These are phyloP conservation scores for Tiphia femorata DNA, from an alignment of 2,888 invertebrate species.

Conservation along the genomic window DNA sequence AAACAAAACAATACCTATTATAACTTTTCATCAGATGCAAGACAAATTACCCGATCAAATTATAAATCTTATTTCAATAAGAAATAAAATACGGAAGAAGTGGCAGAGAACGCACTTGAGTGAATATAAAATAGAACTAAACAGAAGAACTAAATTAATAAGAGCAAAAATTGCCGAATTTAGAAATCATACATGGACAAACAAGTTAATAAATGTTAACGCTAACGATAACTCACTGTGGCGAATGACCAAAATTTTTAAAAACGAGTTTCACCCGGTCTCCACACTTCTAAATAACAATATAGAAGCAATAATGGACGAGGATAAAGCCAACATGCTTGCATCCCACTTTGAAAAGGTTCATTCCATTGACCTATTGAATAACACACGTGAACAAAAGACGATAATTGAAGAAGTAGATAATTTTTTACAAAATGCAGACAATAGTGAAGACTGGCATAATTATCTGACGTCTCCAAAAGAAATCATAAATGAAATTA, in stretches of 20 bases:
- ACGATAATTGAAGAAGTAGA: slow-evolving; percentile 13
- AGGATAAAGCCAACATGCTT: slow-evolving; percentile 28
- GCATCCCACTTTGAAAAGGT: slow-evolving; percentile 27
- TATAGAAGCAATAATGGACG: slow-evolving; percentile 12
- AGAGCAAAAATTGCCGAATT: slow-evolving; percentile 7
- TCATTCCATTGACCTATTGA: slow-evolving; percentile 22
- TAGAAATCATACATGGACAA: slow-evolving; percentile 14
- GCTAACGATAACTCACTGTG: slow-evolving; percentile 23
- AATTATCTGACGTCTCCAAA: slow-evolving; percentile 5
- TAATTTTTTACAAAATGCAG: slow-evolving; percentile 4
- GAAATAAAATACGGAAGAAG: no score
- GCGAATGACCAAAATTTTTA: slow-evolving; percentile 31
- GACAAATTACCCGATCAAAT: slow-evolving; percentile 11
- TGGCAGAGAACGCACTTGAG: no score
- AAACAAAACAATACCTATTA: no score
- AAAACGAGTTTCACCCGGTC: no score
- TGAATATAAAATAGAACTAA: slow-evolving; percentile 3
- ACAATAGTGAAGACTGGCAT: not conserved
- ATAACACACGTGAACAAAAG: slow-evolving; percentile 24
- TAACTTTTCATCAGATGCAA: no score
- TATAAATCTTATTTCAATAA: slow-evolving; percentile 12
- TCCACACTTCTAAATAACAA: slow-evolving; percentile 17
- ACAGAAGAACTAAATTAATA: slow-evolving; percentile 10
- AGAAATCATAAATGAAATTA: slow-evolving; percentile 15
- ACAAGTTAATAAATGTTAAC: slow-evolving; percentile 18